Percentiles rank a stretch among this genome's conserved stretches.
Conservation (phyloP, 2,113 vertebrate species). For the Sinocyclocheilus grahami region DNA sequence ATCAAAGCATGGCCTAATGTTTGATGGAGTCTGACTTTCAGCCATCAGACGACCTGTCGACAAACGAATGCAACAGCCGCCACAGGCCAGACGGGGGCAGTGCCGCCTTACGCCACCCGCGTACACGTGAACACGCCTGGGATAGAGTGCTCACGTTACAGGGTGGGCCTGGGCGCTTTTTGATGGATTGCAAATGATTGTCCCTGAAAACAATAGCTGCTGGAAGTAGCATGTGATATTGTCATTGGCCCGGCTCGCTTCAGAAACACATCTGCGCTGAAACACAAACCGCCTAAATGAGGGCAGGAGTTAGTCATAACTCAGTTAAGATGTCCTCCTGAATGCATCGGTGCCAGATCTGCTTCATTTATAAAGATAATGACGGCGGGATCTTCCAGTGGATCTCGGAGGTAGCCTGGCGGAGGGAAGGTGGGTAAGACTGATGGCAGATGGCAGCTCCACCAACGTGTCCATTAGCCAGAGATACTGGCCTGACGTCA, state of each 20-base stretch:
- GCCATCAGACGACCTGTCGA: conserved; percentile 18
- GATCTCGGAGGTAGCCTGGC: conserved; percentile 13
- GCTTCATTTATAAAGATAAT: conserved; percentile 39
- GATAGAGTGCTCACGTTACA: conserved; percentile 56
- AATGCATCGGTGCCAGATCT: conserved; percentile 27
- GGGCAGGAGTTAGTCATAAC: conserved; percentile 40
- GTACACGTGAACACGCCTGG: not conserved
- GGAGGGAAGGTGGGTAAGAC: not conserved
- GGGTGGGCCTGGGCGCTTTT: conserved; percentile 40
- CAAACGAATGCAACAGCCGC: conserved; percentile 67
- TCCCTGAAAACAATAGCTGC: conserved; percentile 57
- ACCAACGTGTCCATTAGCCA: conserved; percentile 12
- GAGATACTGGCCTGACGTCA: conserved; percentile 16
- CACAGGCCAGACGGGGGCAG: conserved; percentile 85
- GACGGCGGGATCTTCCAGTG: conserved; percentile 10
- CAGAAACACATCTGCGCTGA: conserved; percentile 36
- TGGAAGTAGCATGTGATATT: conserved; percentile 48
- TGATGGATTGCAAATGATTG: conserved; percentile 60
- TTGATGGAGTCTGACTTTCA: conserved; percentile 23
- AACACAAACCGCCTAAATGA: conserved; percentile 36
- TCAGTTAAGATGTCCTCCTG: conserved; percentile 37
- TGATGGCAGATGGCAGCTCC: conserved; percentile 14
- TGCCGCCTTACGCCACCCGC: conserved; percentile 74
- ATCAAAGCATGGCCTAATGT: conserved; percentile 2
- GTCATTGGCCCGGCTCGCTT: conserved; percentile 28